Conservation (phyloP, 2,888 invertebrate genomes). For the Pandemis cinnamomeana region DNA sequence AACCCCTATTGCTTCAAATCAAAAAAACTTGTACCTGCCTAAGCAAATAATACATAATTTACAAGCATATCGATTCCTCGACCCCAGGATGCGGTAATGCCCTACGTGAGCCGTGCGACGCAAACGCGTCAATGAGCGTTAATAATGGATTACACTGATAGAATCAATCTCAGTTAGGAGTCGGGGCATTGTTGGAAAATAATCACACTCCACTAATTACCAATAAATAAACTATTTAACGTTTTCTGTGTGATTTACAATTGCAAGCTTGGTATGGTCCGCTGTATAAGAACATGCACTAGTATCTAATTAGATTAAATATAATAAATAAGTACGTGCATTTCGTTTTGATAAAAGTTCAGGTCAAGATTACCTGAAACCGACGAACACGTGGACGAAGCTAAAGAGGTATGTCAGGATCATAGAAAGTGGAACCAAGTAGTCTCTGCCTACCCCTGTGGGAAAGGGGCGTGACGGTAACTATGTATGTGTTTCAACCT, state of each 20-base stretch:
- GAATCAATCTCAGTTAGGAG: conserved; percentile 61
- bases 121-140: conserved; percentile 59
- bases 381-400: too few species aligned
- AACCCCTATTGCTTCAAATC: too few species aligned
- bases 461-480: too few species aligned
- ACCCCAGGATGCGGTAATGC: conserved; percentile 52
- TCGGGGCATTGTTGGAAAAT: conserved; percentile 38
- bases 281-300: background rate
- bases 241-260: background rate
- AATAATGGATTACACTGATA: conserved; percentile 75
- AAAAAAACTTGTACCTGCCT: too few species aligned
- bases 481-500: too few species aligned
- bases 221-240: background rate
- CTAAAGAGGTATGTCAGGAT: too few species aligned
- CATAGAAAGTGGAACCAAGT: too few species aligned
- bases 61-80: conserved; percentile 67
- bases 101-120: conserved; percentile 60
- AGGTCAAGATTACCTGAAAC: too few species aligned
- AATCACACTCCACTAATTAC: conserved; percentile 15
- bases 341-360: too few species aligned
- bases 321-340: too few species aligned
- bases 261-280: background rate
- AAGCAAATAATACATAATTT: conserved; percentile 64
- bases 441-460: too few species aligned
- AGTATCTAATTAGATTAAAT: too few species aligned